Base-by-base conservation (phyloP, 2,113 vertebrate genomes). In the Camelus bactrianus region DNA sequence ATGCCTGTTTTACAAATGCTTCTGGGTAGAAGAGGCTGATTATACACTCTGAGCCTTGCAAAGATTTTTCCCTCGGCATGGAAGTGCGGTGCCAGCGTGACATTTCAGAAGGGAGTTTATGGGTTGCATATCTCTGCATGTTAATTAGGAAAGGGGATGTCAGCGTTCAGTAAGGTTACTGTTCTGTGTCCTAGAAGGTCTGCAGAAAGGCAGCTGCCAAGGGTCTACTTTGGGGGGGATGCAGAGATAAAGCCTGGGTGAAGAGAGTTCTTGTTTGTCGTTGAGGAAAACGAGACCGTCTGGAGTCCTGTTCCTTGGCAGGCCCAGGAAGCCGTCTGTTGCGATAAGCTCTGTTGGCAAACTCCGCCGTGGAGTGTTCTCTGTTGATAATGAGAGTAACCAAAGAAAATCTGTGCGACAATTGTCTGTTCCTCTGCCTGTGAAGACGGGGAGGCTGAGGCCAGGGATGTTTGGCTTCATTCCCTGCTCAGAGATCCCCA, bases 221-320 rank as follows among this genome's bases (percentile, higher is more conserved):
- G 4, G 6, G 56, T 91, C 28, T 75, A 93, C 82, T 93, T 97
- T 96, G n/a, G 7, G 91, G 91, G 89, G 95, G 80, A 88, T 65
- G 69, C 15, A 35, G 79, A 86, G 58, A 90, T 88, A 87, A 94
- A 97, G 54, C 19, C 77, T 54, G 60, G 72, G 82, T 91, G 73
- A 96, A 93, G 77, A 92, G 91, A 95, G 70, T 94, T 93, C 76
- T 89, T 96, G 77, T 91, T 97, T 97, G 76, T 93, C 93, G 13
- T 93, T 96, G 92, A 93, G 32, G 96, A 95, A 91, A 81, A 46
- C 0, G 82, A 96, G 69, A 89, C 48, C 2, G 20, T 88, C 96
- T 96, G 69, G 96, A 97, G 96, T 86, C 95, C 42, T 93, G 35
- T 56, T 96, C 88, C 80, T 96, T 96, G 94, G 95, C 93, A 70